These are phyloP conservation scores for Papilio polyxenes DNA, from an alignment of 1,140 invertebrate genomes.

Conservation along the genomic window DNA sequence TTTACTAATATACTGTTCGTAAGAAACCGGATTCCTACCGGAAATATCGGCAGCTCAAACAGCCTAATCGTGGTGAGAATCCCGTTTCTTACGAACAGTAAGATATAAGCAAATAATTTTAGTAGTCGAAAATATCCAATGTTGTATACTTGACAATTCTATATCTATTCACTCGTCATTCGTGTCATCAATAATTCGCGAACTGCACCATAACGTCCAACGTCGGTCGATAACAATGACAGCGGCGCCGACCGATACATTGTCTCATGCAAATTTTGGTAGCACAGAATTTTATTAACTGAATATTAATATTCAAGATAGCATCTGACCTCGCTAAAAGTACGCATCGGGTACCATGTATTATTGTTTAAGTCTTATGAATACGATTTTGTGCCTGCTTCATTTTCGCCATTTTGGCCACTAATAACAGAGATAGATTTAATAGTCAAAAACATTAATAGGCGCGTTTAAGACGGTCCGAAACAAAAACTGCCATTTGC, in stretches of 20 bases:
- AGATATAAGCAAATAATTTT: background rate
- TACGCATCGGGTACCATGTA: background rate
- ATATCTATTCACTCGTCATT: background rate
- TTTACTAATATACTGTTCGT: too few relatives aligned
- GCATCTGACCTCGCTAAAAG: background rate
- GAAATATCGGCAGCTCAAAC: too few relatives aligned
- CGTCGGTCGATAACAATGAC: conserved; percentile 18
- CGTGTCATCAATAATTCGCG: conserved; percentile 15
- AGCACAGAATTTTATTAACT: background rate
- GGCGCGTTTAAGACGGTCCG: too few relatives aligned
- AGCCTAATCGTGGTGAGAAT: too few relatives aligned
- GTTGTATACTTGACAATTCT: background rate
- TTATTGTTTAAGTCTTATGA: background rate
- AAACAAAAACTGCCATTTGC: too few relatives aligned
- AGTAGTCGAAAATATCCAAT: background rate
- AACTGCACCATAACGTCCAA: conserved; percentile 12
- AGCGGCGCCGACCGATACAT: background rate
- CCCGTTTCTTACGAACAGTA: too few relatives aligned
- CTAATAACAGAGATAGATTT: background rate
- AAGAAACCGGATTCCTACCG: too few relatives aligned
- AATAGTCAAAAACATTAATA: too few relatives aligned
- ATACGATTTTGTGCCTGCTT: background rate
- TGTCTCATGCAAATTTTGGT: conserved; percentile 33
- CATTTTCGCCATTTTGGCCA: too few relatives aligned
- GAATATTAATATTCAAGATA: conserved; percentile 30